Evolutionary conservation across 2,888 invertebrate genomes (phyloP), one percentile per base, ranked within the genome.

Genomic region (Rugalucina vietnamica): DNA sequence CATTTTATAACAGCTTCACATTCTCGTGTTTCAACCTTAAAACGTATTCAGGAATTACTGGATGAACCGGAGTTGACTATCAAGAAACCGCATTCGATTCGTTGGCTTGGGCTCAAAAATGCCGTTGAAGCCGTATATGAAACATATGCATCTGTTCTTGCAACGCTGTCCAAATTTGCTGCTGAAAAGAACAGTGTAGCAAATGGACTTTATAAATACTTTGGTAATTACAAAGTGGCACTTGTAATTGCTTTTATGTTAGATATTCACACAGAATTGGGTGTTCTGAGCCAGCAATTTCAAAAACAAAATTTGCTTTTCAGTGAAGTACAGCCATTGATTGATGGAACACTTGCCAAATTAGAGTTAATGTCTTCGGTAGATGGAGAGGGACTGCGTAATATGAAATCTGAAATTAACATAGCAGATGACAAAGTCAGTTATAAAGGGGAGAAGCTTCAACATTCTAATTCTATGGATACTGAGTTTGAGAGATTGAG

Each of bases 51-150:
- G 43, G 36, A 74, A 21, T 10, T 89, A 2, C 34, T 88, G 27
- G 75, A 87, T 14, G 87, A 87, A 49, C 83, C 87, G n/a, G 75
- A 82, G 39, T 69, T 86, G 14, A 72, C 73, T 1, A 43, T 89
- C 1, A 89, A 88, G 50, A 79, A 87, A 50, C 84, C 87, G 5
- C 76, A 82, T 76, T 81, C 80, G 4, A 78, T 88, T 18, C 65
- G 84, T 10, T 89, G 88, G 88, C 65, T 87, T 18, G 86, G 86
- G 0, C 49, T 87, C 14, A 76, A 65, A 50, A 73, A 77, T 75
- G 87, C 89, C 24, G 88, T 87, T 32, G 73, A 76, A 34, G 84
- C 87, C 29, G 88, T 86, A 4, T 87, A 21, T 78, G 78, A 82
- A 36, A 78, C 75, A 8, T 85, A 81, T 71, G 54, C 24, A 1